Percentiles rank a stretch among this genome's conserved stretches.
These are phyloP conservation scores for Tyrophagus putrescentiae DNA, from an alignment of 1,140 invertebrate genomes.

Conservation along the genomic window DNA sequence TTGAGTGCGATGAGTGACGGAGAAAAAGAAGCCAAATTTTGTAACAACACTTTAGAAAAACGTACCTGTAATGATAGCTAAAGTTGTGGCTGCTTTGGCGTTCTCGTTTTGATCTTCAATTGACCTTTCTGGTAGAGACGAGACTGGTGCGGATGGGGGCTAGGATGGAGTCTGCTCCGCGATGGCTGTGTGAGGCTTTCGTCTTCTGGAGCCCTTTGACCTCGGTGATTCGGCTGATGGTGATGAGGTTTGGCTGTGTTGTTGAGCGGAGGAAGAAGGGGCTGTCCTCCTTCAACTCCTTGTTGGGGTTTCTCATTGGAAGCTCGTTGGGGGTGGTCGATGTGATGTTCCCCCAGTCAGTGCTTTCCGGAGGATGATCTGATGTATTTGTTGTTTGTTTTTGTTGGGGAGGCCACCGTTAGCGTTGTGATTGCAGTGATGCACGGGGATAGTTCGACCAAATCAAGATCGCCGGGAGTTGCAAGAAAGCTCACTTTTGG, in stretches of 20 bases:
- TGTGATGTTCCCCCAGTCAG: not conserved
- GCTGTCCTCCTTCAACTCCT: not conserved
- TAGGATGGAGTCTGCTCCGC: not conserved
- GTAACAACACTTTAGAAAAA: no score
- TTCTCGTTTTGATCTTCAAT: slow-evolving; percentile 37
- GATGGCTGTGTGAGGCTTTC: not conserved
- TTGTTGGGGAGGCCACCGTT: not conserved
- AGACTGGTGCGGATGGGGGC: not conserved
- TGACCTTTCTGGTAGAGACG: slow-evolving; percentile 26
- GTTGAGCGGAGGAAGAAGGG: not conserved
- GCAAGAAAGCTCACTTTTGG: not conserved
- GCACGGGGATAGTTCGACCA: not conserved
- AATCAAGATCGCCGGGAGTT: not conserved
- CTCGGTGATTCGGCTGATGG: slow-evolving; percentile 88
- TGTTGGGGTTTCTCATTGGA: not conserved
- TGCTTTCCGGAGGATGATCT: no score
- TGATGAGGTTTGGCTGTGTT: slow-evolving; percentile 61
- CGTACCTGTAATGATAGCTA: slow-evolving; percentile 79
- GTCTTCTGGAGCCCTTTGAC: no score
- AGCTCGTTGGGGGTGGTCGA: not conserved
- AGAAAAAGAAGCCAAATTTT: no score
- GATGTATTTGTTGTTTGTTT: no score
- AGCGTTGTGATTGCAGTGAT: not conserved
- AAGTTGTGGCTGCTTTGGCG: slow-evolving; percentile 69
- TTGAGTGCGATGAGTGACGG: not conserved